Evolutionary conservation across 2,888 invertebrate genomes (phyloP).

Genomic region (Octonoba sinensis): DNA sequence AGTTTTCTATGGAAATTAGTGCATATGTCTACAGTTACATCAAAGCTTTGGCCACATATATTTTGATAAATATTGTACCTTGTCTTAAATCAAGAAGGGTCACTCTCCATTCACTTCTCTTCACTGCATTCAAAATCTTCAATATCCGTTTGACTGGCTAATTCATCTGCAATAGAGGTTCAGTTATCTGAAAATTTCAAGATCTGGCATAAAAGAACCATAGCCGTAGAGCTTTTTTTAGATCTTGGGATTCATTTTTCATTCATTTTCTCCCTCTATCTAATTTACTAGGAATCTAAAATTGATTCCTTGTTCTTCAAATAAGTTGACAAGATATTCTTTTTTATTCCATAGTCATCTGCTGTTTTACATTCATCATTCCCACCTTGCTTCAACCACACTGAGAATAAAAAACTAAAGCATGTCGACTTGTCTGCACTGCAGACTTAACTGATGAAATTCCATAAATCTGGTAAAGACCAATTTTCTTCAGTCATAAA

Average conservation of each 20-base stretch:
- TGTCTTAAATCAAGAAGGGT: not conserved
- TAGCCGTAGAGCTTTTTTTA: not conserved
- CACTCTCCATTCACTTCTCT: too few relatives aligned
- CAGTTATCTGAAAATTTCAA: conserved; percentile 5
- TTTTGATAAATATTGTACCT: conserved; percentile 1
- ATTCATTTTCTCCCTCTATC: conserved; percentile 5
- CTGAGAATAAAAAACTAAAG: conserved; percentile 8
- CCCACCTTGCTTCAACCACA: not conserved
- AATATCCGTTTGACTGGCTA: not conserved
- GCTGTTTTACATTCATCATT: conserved; percentile 1
- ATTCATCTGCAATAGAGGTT: not conserved
- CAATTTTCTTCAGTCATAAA: not conserved
- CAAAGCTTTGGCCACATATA: not conserved
- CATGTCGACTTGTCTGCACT: not conserved
- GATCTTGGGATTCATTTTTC: conserved; percentile 3
- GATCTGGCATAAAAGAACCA: conserved; percentile 9
- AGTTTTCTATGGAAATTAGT: not conserved
- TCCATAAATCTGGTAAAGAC: not conserved
- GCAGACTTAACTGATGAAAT: not conserved
- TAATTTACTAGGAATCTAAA: not conserved
- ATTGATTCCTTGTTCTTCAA: not conserved
- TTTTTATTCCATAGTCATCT: conserved; percentile 6
- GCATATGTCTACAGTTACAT: conserved; percentile 5
- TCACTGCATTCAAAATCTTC: not conserved
- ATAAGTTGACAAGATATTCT: not conserved